A percentile compares a stretch with the other conserved stretches of the same genome.
phyloP scores from a whole-genome alignment of 2,113 vertebrate species.

The Engystomops pustulosus region DNA sequence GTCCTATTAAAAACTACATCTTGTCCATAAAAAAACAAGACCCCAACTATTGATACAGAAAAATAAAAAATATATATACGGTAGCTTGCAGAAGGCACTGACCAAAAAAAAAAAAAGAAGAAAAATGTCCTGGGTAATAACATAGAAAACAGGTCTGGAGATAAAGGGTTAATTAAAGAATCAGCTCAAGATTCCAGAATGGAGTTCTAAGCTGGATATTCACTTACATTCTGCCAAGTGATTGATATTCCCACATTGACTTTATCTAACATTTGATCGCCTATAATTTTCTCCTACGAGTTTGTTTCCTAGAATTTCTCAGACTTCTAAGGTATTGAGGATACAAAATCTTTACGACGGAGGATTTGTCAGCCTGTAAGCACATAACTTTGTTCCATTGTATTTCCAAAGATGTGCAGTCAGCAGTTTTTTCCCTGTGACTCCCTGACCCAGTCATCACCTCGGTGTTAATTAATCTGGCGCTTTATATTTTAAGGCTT shows the following conservation, averaged over 20 bases:
- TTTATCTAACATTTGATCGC: slow-evolving; percentile 2
- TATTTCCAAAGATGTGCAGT: neutral
- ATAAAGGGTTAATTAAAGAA: no score
- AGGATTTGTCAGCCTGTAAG: neutral
- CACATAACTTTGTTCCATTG: slow-evolving; percentile 34
- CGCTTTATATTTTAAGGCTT: slow-evolving; percentile 24
- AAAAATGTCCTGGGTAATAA: no score
- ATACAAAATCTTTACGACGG: neutral
- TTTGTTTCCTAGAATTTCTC: neutral
- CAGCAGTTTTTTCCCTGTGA: slow-evolving; percentile 18
- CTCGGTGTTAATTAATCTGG: slow-evolving; percentile 33
- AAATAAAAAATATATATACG: no score
- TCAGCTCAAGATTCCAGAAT: no score
- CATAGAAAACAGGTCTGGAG: no score
- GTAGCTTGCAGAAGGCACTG: no score
- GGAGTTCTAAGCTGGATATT: no score
- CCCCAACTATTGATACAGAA: no score
- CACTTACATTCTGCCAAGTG: neutral
- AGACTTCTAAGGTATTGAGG: neutral
- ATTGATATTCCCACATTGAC: neutral
- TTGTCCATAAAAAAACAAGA: no score
- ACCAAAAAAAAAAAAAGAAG: no score
- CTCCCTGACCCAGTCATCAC: slow-evolving; percentile 14
- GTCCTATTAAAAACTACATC: no score
- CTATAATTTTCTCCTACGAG: neutral